phyloP scores from a whole-genome alignment of 2,797 vertebrate genomes.

The Prunella strophiata region DNA sequence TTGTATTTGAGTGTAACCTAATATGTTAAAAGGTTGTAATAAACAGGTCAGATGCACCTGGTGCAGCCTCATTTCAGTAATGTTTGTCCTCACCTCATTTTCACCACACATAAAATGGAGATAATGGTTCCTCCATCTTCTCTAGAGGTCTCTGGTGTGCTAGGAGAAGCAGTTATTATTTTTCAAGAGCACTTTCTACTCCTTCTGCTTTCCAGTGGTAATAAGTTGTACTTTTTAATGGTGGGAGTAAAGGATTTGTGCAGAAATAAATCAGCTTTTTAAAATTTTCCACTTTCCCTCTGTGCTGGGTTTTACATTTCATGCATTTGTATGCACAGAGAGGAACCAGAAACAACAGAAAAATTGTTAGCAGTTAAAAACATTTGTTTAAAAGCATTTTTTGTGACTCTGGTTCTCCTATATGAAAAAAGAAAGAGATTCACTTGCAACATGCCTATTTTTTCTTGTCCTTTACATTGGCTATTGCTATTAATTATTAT shows the following conservation, averaged over 20 bases:
- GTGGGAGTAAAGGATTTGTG: constrained; percentile 24
- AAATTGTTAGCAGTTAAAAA: not conserved
- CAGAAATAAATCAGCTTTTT: constrained; percentile 44
- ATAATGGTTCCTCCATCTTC: constrained; percentile 52
- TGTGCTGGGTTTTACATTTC: not conserved
- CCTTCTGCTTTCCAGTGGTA: not conserved
- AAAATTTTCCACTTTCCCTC: not conserved
- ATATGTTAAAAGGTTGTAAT: not conserved
- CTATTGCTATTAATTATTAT: not conserved
- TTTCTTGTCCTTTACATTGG: not conserved
- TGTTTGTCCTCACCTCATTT: constrained; percentile 39
- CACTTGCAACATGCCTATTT: not conserved
- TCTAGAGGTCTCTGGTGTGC: constrained; percentile 55
- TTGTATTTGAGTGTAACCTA: not conserved
- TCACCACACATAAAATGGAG: not conserved
- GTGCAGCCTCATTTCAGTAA: not conserved
- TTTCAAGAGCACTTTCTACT: constrained; percentile 52
- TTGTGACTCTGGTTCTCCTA: not conserved
- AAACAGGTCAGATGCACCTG: not conserved
- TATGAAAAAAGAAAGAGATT: not conserved
- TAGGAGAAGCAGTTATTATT: constrained; percentile 39
- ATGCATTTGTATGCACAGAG: not conserved
- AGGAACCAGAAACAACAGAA: not conserved
- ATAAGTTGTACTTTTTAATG: constrained; percentile 59
- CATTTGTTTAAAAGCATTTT: constrained; percentile 7